Percentiles rank a stretch among this genome's conserved stretches.
These are phyloP conservation scores for Drosophila varians DNA, from an alignment of 1,140 invertebrate genomes.

Conservation along the genomic window DNA sequence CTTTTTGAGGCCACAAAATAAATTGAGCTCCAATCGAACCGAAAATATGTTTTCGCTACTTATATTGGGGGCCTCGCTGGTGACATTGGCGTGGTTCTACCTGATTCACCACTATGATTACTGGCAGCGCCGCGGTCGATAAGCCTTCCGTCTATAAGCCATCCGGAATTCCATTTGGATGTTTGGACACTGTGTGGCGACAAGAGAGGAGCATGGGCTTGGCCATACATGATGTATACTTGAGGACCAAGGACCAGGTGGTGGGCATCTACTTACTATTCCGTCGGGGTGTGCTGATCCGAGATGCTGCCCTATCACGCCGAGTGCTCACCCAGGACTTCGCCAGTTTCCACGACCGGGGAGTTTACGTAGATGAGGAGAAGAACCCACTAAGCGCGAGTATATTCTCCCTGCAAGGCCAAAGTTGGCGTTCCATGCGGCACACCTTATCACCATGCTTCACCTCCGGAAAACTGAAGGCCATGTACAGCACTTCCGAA, in stretches of 20 bases:
- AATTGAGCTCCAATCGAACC: too few relatives aligned
- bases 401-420: conserved; percentile 83
- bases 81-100: conserved; percentile 58
- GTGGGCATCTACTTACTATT: conserved; percentile 77
- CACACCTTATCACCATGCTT: conserved; percentile 85
- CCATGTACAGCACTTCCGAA: conserved; percentile 84
- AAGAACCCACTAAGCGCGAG: conserved; percentile 77
- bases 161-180: conserved; percentile 67
- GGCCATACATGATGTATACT: conserved; percentile 64
- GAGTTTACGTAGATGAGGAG: conserved; percentile 78
- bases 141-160: conserved; percentile 53
- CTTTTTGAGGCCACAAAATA: not conserved
- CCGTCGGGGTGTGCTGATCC: conserved; percentile 82
- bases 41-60: conserved; percentile 57
- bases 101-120: conserved; percentile 58
- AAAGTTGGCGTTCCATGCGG: conserved; percentile 85
- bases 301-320: conserved; percentile 84
- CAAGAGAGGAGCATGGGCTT: conserved; percentile 63
- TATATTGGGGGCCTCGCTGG: conserved; percentile 25
- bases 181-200: conserved; percentile 49
- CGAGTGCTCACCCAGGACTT: conserved; percentile 84
- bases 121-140: conserved; percentile 64
- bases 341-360: conserved; percentile 82
- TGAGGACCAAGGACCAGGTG: conserved; percentile 60
- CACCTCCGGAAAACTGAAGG: conserved; percentile 85